phyloP scores from a whole-genome alignment of 2,113 vertebrate species.

The Protomyctophum bolini region DNA sequence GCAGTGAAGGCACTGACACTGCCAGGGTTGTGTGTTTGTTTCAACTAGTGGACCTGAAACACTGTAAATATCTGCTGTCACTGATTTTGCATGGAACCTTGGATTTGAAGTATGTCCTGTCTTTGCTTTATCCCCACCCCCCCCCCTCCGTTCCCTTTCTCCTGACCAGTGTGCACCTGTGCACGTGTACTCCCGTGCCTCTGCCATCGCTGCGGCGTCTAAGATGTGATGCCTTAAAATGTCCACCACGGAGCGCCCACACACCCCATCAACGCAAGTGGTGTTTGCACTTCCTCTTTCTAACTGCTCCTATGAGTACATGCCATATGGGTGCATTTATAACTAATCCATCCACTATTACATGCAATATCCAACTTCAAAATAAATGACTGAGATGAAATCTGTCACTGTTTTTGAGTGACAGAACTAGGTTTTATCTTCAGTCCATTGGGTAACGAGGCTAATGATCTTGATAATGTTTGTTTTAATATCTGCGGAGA shows the following conservation, averaged over 20 bases:
- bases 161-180: constrained; percentile 52
- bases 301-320: constrained; percentile 1
- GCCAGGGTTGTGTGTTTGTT: no score
- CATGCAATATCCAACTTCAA: not conserved
- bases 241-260: not conserved
- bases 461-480: no score
- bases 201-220: constrained; percentile 60
- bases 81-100: no score
- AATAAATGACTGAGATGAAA: not conserved
- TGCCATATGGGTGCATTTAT: not conserved
- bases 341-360: not conserved
- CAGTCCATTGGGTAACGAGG: not conserved
- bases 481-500: no score
- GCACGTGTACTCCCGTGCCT: constrained; percentile 68
- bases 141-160: not conserved
- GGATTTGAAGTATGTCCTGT: no score
- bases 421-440: not conserved
- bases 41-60: no score
- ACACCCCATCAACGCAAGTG: not conserved
- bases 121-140: not conserved
- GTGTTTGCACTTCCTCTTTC: constrained; percentile 6
- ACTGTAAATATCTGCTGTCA: no score
- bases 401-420: not conserved
- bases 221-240: constrained; percentile 71
- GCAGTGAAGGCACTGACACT: no score